phyloP scores from a whole-genome alignment of 2,113 vertebrate species.

The Ceyx cyanopectus region DNA sequence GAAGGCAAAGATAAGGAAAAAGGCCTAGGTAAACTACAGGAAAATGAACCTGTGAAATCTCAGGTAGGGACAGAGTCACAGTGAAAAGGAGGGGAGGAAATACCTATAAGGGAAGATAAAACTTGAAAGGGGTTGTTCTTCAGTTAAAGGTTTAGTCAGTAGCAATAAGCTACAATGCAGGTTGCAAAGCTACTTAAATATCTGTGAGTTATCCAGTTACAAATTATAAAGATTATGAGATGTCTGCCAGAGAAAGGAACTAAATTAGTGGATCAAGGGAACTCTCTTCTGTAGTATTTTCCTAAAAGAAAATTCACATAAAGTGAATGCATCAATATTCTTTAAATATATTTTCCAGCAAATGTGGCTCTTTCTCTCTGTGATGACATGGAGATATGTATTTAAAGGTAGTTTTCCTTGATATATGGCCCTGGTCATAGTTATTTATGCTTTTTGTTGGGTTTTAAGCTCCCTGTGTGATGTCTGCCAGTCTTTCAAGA shows the following conservation, averaged over 20 bases:
- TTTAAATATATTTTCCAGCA: background rate
- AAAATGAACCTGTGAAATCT: background rate
- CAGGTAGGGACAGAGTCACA: background rate
- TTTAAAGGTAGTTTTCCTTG: background rate
- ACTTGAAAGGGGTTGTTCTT: background rate
- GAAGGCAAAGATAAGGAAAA: background rate
- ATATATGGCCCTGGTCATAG: background rate
- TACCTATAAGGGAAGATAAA: background rate
- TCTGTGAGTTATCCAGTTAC: background rate
- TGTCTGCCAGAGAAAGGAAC: background rate
- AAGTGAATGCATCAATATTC: background rate
- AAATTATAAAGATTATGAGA: background rate
- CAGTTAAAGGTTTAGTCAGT: background rate
- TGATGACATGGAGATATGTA: background rate
- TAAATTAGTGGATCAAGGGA: background rate
- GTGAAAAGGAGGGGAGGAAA: background rate
- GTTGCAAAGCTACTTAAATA: background rate
- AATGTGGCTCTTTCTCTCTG: accelerated
- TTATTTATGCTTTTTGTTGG: background rate
- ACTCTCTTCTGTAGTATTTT: background rate
- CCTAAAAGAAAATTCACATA: background rate
- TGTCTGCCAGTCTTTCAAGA: background rate
- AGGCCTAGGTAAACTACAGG: background rate
- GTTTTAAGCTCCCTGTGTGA: background rate
- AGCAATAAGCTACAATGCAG: background rate